A percentile compares a stretch with the other conserved stretches of the same genome.
phyloP scores from a whole-genome alignment of 1,140 invertebrate species.

The Anastrepha ludens region DNA sequence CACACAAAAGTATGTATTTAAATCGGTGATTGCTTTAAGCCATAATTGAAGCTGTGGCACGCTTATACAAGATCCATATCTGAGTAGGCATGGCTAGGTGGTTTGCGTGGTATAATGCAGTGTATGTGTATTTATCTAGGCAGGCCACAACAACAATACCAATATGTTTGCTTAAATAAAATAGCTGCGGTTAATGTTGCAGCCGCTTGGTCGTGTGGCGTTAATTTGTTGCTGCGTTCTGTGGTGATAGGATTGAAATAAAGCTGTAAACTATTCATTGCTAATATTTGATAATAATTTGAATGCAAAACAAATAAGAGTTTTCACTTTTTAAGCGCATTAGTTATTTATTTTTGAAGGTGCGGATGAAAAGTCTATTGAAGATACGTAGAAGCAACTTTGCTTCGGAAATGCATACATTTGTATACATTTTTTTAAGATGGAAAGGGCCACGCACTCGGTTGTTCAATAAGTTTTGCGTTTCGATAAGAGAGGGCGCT shows the following conservation, averaged over 20 bases:
- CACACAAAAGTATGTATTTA: not conserved
- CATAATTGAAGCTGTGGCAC: conserved; percentile 13
- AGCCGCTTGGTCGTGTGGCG: conserved; percentile 31
- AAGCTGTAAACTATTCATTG: not conserved
- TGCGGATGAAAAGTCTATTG: too few species aligned
- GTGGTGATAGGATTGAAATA: not conserved
- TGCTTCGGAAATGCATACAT: too few species aligned
- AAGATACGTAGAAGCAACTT: too few species aligned
- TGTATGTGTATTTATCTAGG: not conserved
- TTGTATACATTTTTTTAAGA: too few species aligned
- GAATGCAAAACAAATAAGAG: not conserved
- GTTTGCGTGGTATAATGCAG: not conserved
- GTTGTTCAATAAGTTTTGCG: too few species aligned
- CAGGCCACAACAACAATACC: not conserved
- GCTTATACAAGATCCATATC: not conserved
- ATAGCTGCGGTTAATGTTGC: conserved; percentile 43
- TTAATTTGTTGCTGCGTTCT: conserved; percentile 9
- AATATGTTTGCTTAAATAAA: conserved; percentile 41
- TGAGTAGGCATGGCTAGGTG: not conserved
- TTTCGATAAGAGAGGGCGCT: too few species aligned
- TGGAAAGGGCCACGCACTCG: too few species aligned
- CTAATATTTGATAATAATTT: conserved; percentile 25
- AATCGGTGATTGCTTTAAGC: not conserved
- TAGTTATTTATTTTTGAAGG: too few species aligned
- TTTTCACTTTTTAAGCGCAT: too few species aligned